Conservation (phyloP, 2,797 vertebrate genomes). For the Lepilemur ruficaudatus region DNA sequence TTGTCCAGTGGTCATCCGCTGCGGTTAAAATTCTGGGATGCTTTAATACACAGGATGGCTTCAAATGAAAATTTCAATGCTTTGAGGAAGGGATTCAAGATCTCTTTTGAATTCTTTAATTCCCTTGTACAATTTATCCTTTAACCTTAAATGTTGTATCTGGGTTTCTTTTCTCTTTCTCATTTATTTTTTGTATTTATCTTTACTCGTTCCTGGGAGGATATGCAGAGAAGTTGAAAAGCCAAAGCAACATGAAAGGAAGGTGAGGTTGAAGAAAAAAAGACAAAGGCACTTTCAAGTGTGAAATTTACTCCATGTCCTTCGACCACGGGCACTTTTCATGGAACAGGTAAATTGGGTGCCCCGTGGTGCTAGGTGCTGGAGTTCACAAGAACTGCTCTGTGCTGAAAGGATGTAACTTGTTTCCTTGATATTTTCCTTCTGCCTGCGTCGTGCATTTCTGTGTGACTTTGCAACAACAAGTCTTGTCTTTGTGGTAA, state of each 20-base stretch:
- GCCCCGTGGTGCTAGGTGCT: not conserved
- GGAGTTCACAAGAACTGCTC: not conserved
- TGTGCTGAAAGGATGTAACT: not conserved
- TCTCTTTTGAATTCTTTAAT: not conserved
- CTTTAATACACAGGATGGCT: not conserved
- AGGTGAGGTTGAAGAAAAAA: slow-evolving; percentile 22
- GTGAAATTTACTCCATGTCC: not conserved
- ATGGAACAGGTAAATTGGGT: slow-evolving; percentile 52
- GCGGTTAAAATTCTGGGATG: not conserved
- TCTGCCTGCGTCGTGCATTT: not conserved
- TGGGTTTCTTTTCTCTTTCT: not conserved
- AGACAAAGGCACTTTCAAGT: slow-evolving; percentile 52
- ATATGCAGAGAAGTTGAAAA: slow-evolving; percentile 39
- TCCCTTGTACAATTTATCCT: slow-evolving; percentile 1
- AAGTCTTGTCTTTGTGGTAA: slow-evolving; percentile 43
- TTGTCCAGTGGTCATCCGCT: not conserved
- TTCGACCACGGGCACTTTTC: slow-evolving; percentile 42
- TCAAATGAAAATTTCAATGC: not conserved
- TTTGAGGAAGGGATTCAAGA: slow-evolving; percentile 46
- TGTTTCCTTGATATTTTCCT: slow-evolving; percentile 32
- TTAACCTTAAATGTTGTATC: slow-evolving; percentile 40
- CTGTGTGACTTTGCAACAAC: not conserved
- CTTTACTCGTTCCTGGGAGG: not conserved
- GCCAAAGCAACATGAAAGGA: slow-evolving; percentile 45
- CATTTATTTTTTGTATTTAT: slow-evolving; percentile 8